These are phyloP conservation scores for Parapristionchus giblindavisi DNA, from an alignment of 2,888 invertebrate genomes.

Conservation along the genomic window DNA sequence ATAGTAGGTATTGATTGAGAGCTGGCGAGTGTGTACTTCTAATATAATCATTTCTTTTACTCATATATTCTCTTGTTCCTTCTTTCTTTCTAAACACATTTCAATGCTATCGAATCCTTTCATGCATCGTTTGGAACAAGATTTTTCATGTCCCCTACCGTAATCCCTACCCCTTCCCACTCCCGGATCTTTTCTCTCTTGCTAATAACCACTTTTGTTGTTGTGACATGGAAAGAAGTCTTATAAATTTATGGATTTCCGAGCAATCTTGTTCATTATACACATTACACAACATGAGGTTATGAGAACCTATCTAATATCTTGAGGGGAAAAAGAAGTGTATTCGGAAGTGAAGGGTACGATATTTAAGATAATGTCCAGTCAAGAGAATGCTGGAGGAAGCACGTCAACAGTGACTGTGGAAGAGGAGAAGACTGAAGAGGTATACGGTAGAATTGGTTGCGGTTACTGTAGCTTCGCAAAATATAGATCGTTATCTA, in stretches of 20 bases:
- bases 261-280: neutral
- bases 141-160: neutral
- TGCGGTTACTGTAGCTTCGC: neutral
- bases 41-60: too few relatives aligned
- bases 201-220: constrained; percentile 13
- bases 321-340: too few relatives aligned
- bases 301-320: constrained; percentile 1
- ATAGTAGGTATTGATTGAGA: neutral
- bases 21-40: too few relatives aligned
- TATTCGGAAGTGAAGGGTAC: too few relatives aligned
- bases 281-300: constrained; percentile 2
- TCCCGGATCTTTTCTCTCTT: constrained; percentile 6
- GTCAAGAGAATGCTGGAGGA: constrained; percentile 9
- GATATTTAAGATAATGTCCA: too few relatives aligned
- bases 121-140: constrained; percentile 16
- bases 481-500: neutral
- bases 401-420: constrained; percentile 32
- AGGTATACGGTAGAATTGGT: neutral
- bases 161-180: neutral
- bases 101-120: too few relatives aligned
- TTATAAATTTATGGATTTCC: constrained; percentile 32
- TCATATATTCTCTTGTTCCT: too few relatives aligned
- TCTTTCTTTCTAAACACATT: neutral
- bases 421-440: constrained; percentile 34
- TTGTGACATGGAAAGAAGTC: constrained; percentile 31